A percentile compares a stretch with the other conserved stretches of the same genome.
phyloP scores from a whole-genome alignment of 64 coral and sea anemone genomes.

The Anthopleura sola region DNA sequence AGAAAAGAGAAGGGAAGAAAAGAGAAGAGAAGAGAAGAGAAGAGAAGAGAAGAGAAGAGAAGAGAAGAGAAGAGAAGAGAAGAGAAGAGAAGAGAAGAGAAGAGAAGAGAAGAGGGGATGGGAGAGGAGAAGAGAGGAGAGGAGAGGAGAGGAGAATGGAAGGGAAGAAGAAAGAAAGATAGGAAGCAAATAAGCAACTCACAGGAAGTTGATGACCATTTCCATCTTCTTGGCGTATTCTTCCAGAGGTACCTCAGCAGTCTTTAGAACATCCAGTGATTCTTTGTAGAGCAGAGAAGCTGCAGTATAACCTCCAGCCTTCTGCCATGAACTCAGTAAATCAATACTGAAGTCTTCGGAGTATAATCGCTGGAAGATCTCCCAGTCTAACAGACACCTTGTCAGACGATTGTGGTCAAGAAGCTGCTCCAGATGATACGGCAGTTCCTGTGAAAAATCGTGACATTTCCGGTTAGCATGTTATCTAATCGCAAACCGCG shows the following conservation, averaged over 20 bases:
- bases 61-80: not conserved
- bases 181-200: conserved; percentile 16
- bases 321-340: conserved; percentile 92
- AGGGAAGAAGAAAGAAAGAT: not conserved
- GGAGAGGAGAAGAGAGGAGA: not conserved
- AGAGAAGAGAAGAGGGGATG: not conserved
- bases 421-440: conserved; percentile 94
- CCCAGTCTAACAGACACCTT: conserved; percentile 92
- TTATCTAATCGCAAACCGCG: too few species aligned
- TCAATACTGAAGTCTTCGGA: conserved; percentile 97
- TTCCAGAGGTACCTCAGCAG: conserved; percentile 48
- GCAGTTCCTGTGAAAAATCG: conserved; percentile 61
- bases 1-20: too few species aligned
- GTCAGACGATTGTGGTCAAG: conserved; percentile 96
- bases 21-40: too few species aligned
- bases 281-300: conserved; percentile 91
- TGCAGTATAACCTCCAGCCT: conserved; percentile 92
- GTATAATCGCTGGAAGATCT: conserved; percentile 87
- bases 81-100: not conserved
- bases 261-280: conserved; percentile 61
- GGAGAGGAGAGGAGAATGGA: too few species aligned
- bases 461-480: not conserved
- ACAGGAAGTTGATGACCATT: conserved; percentile 91
- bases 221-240: conserved; percentile 79
- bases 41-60: not conserved